Base-by-base conservation (phyloP, 2,113 vertebrate species). In the Orientallactaga bullata region DNA sequence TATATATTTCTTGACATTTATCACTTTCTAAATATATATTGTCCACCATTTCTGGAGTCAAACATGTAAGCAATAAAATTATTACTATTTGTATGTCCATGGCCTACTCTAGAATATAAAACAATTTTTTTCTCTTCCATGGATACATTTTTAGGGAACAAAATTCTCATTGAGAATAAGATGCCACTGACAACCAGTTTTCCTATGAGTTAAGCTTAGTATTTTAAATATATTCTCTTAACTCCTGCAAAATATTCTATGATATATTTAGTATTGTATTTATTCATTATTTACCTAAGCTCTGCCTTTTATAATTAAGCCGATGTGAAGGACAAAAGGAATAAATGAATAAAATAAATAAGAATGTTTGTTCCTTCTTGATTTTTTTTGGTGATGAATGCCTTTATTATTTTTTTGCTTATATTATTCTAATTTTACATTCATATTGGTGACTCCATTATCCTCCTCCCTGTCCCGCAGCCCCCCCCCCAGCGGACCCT, bases 11-110 rank as follows among this genome's bases (percentile, higher is more conserved):
- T 23, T 71, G 35, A 78, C 12, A 93, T 80, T 30, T 30, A 32
- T 94, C 21, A 78, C 23, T 94, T 94, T 60, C 89, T 76, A 79
- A 87, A 93, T 71, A 81, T 73, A 74, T 37, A 72, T 13, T 58
- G 2, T 77, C 35, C 7, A 4, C 23, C 3, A 66, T n/a, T 93
- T 92, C 65, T 85, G 69, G 66, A 76, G 16, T 55, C 23, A 76
- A 83, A 32, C 4, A 42, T 4, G 3, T 5, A 63, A 76, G 4
- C 24, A 83, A 17, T 2, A 80, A 30, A n/a, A 83, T 81, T 61
- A 71, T 68, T 2, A 58, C 7, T 18, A 21, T 55, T 63, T 26
- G 20, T 8, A 24, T 61, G 66, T 20, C 58, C 37, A 47, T 92
- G 35, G 26, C 9, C 18, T 79, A 32, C 60, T 5, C 17, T 72